Base-by-base conservation (phyloP, 2,797 vertebrate species). In the Onychomys leucogaster region DNA sequence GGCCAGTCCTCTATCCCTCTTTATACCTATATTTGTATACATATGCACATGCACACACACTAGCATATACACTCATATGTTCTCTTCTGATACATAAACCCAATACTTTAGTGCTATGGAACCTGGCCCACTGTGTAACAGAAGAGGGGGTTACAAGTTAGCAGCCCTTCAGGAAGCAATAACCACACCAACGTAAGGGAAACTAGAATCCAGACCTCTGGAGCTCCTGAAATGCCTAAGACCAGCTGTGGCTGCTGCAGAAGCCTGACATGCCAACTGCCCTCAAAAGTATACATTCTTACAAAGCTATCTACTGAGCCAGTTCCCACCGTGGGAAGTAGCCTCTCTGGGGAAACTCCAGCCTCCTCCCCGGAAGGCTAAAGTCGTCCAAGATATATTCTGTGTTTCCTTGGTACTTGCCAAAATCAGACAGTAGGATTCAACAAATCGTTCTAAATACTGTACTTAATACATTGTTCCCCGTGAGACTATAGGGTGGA, bases 391-490 rank as follows among this genome's bases (percentile, higher is more conserved):
- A 98, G 94, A 97, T 93, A 97, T 94, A 96, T 91, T 84, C 93
- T 93, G 75, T 97, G 96, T 96, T 96, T 95, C 96, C 96, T 94
- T 93, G 91, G 46, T 80, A 96, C 97, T 96, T 98, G 98, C 98
- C 98, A 97, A 97, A 97, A 97, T 95, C 95, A 96, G 97, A 98
- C 98, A 97, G 97, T 95, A 97, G 95, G 96, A 98, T 97, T 98
- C 98, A 98, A 98, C 96, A 97, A 95, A 82, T 95, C 94, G 94
- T 95, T 97, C 96, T 96, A 97, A 97, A 98, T 97, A 97, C 96
- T 97, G 96, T 94, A 97, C 91, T 98, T 96, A 97, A 97, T 98
- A 97, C 95, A 98, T 97, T 97, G 96, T 97, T 97, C 97, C 97
- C 95, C 77, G 71, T 59, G 97, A 98, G 97, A 97, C 92, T 95